Evolutionary conservation across 2,888 invertebrate genomes (phyloP).

Genomic region (Drosophila maculinotata): DNA sequence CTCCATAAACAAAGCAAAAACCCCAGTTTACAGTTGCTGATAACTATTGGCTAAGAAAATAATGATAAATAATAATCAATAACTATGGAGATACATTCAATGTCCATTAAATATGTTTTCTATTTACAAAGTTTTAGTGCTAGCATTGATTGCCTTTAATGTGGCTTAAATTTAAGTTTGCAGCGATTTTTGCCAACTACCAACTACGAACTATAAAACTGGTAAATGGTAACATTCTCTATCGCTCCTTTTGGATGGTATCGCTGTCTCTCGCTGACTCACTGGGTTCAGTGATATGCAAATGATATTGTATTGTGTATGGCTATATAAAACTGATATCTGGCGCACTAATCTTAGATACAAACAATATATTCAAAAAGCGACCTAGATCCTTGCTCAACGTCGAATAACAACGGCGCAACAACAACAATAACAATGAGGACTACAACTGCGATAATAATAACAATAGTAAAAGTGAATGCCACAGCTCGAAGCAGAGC

Average conservation of each 20-base stretch:
- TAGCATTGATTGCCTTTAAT: conserved; percentile 25
- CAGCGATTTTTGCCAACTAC: conserved; percentile 4
- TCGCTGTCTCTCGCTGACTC: conserved; percentile 26
- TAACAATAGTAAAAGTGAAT: conserved; percentile 71
- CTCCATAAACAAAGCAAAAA: neutral
- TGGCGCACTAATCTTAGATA: conserved; percentile 77
- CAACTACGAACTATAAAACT: conserved; percentile 6
- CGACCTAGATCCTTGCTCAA: conserved; percentile 74
- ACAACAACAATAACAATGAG: conserved; percentile 54
- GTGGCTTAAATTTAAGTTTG: conserved; percentile 11
- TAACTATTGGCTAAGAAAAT: too few species aligned
- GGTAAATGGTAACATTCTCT: conserved; percentile 19
- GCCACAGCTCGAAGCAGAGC: conserved; percentile 65
- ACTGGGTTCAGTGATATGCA: conserved; percentile 61
- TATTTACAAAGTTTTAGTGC: conserved; percentile 3
- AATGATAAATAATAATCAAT: too few species aligned
- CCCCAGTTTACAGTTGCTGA: too few species aligned
- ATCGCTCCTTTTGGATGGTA: conserved; percentile 8
- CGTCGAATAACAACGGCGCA: conserved; percentile 51
- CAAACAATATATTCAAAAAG: conserved; percentile 79
- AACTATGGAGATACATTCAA: neutral
- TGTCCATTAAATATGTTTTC: conserved; percentile 4
- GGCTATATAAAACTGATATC: conserved; percentile 75
- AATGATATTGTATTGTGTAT: conserved; percentile 71
- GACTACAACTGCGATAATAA: conserved; percentile 72